Conservation (phyloP, 1,140 invertebrate species). For the Cydia strobilella region DNA sequence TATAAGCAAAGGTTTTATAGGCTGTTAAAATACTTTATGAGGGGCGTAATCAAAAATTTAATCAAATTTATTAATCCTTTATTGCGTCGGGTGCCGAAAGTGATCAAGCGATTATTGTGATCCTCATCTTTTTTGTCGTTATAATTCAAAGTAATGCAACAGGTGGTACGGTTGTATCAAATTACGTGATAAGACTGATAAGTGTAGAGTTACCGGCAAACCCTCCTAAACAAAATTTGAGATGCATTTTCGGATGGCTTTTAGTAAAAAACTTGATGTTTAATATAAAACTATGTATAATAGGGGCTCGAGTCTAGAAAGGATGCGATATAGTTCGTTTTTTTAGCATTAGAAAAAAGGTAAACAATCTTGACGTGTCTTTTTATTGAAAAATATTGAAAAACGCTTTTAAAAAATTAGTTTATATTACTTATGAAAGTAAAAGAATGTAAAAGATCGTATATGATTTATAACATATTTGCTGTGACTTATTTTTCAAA, state of each 20-base stretch:
- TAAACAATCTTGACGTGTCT: too few species aligned
- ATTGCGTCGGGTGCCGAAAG: constrained; percentile 49
- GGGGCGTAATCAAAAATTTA: neutral
- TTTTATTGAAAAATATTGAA: too few species aligned
- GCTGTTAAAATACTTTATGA: neutral
- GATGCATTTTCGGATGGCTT: neutral
- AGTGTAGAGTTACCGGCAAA: constrained; percentile 4
- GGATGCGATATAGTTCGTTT: too few species aligned
- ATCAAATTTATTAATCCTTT: constrained; percentile 42
- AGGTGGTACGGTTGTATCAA: constrained; percentile 61
- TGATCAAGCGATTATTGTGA: constrained; percentile 57
- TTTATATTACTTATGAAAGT: too few species aligned
- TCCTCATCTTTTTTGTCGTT: constrained; percentile 55
- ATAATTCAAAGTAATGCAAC: constrained; percentile 51
- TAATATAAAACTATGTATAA: neutral
- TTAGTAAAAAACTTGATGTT: constrained; percentile 1
- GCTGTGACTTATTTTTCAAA: too few species aligned
- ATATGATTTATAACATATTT: too few species aligned
- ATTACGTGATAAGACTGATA: constrained; percentile 45
- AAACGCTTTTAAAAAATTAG: too few species aligned
- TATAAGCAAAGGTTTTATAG: constrained; percentile 7
- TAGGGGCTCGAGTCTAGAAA: neutral
- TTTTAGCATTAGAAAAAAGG: too few species aligned
- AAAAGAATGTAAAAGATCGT: too few species aligned
- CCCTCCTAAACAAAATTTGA: constrained; percentile 12